A percentile compares a stretch with the other conserved stretches of the same genome.
These are phyloP conservation scores for Siphonodentalium dalli DNA, from an alignment of 2,888 invertebrate genomes.

Conservation along the genomic window DNA sequence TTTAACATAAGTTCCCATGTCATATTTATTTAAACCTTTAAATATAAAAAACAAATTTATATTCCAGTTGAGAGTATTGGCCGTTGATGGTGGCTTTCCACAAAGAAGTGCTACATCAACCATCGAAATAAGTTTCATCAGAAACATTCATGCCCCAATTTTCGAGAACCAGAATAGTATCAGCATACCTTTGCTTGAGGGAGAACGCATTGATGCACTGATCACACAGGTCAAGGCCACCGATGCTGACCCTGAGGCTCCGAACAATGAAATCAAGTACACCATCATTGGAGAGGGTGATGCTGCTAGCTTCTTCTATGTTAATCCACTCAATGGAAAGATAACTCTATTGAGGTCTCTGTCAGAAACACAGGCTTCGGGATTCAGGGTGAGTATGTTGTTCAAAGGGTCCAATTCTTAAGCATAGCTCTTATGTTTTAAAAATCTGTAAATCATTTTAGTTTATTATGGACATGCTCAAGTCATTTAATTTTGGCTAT, in stretches of 20 bases:
- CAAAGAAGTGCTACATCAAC: slow-evolving; percentile 31
- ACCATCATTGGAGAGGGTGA: slow-evolving; percentile 34
- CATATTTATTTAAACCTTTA: too few species aligned
- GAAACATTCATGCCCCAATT: slow-evolving; percentile 38
- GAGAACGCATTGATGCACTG: slow-evolving; percentile 35
- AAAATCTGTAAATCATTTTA: not conserved
- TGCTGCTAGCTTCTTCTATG: slow-evolving; percentile 44
- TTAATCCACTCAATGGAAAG: slow-evolving; percentile 43
- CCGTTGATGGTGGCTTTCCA: slow-evolving; percentile 41
- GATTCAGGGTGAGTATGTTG: slow-evolving; percentile 40
- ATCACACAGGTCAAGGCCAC: slow-evolving; percentile 44
- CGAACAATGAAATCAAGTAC: slow-evolving; percentile 47
- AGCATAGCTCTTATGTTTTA: not conserved
- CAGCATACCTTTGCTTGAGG: slow-evolving; percentile 35
- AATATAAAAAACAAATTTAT: too few species aligned
- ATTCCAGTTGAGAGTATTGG: slow-evolving; percentile 45
- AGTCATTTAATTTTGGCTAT: too few species aligned
- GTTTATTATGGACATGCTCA: too few species aligned
- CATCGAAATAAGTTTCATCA: slow-evolving; percentile 39
- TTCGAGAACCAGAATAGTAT: slow-evolving; percentile 31
- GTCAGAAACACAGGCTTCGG: slow-evolving; percentile 31
- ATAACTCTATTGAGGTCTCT: slow-evolving; percentile 45
- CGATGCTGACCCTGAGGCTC: slow-evolving; percentile 47
- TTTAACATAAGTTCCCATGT: too few species aligned
- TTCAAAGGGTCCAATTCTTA: not conserved